These are phyloP conservation scores for Ormia ochracea DNA, from an alignment of 2,888 invertebrate genomes.

Conservation along the genomic window DNA sequence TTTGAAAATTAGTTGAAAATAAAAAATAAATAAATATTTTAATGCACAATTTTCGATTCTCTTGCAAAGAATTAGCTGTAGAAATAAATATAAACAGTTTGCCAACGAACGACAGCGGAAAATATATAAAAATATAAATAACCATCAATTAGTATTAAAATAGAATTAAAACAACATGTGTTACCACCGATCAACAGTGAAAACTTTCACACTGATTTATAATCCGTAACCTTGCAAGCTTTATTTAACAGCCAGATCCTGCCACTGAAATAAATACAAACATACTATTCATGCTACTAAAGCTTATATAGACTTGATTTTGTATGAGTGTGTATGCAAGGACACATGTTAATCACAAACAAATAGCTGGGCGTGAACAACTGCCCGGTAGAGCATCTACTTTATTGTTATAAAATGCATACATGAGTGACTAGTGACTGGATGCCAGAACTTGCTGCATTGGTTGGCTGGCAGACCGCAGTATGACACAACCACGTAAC, in stretches of 20 bases:
- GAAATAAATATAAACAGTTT: conserved; percentile 49
- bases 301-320: background rate
- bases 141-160: background rate
- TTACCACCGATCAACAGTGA: conserved; percentile 62
- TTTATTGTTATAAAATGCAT: conserved; percentile 13
- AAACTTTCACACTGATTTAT: conserved; percentile 60
- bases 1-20: no score
- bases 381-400: conserved; percentile 39
- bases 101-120: background rate
- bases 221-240: conserved; percentile 56
- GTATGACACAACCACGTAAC: conserved; percentile 39
- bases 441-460: conserved; percentile 36
- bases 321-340: background rate
- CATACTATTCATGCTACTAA: background rate
- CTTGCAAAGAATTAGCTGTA: no score
- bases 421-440: conserved; percentile 51
- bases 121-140: background rate
- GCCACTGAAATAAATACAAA: background rate
- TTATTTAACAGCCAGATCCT: conserved; percentile 18
- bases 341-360: conserved; percentile 43
- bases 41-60: no score
- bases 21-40: no score
- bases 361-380: conserved; percentile 53
- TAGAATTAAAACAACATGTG: conserved; percentile 38
- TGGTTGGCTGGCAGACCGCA: conserved; percentile 54